Conservation (phyloP, 2,797 vertebrate species). For the Danio jaintianensis region DNA sequence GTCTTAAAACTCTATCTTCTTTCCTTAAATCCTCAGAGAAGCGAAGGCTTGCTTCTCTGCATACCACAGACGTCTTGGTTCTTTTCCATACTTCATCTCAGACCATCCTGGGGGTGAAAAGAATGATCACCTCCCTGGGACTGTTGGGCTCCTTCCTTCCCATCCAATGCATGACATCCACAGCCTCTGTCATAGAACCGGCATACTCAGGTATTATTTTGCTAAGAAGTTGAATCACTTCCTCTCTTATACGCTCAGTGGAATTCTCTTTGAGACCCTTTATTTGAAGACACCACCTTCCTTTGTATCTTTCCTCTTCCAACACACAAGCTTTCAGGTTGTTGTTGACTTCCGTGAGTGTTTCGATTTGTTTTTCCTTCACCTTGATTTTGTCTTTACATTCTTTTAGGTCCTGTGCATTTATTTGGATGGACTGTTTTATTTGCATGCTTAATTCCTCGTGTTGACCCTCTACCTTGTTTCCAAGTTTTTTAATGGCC, state of each 20-base stretch:
- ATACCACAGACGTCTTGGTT: conserved; percentile 11
- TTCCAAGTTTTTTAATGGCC: neutral
- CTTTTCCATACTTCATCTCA: conserved; percentile 10
- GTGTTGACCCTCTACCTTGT: neutral
- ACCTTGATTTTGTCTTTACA: conserved; percentile 12
- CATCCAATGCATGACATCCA: neutral
- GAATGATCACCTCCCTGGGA: conserved; percentile 28
- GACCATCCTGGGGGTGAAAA: neutral
- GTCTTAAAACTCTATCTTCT: neutral
- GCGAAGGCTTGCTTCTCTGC: conserved; percentile 5
- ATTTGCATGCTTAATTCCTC: conserved; percentile 9
- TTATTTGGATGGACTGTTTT: conserved; percentile 19
- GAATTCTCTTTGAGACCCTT: conserved; percentile 15
- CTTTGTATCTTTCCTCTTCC: conserved; percentile 12
- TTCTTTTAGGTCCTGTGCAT: conserved; percentile 22
- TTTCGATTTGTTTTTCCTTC: conserved; percentile 8
- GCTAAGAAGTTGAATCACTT: conserved; percentile 10
- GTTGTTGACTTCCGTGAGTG: neutral
- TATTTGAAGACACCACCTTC: conserved; percentile 12
- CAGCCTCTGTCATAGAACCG: neutral
- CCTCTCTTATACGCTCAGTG: neutral
- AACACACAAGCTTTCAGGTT: conserved; percentile 8
- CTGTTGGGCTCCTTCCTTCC: neutral
- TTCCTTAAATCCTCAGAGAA: conserved; percentile 15
- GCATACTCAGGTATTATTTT: neutral